phyloP scores from a whole-genome alignment of 2,888 invertebrate species.

The Seira ritae region DNA sequence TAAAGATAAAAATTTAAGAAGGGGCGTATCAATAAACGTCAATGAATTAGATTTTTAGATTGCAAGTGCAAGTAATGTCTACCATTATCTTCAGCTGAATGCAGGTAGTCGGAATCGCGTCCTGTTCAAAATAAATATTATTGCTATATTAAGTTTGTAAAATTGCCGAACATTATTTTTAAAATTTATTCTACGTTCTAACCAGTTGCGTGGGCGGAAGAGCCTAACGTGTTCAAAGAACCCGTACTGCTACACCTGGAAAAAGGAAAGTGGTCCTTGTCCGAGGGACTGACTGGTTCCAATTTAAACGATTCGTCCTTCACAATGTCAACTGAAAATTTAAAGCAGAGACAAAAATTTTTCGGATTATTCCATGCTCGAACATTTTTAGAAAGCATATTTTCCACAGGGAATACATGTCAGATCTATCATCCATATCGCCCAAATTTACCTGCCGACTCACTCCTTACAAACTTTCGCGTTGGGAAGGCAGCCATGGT shows the following conservation, averaged over 20 bases:
- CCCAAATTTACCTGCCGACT: conserved; percentile 66
- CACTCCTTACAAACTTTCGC: conserved; percentile 57
- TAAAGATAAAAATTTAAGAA: too few species aligned
- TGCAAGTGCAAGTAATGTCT: too few species aligned
- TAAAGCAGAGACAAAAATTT: too few species aligned
- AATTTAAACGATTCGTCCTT: conserved; percentile 75
- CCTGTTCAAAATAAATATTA: conserved; percentile 23
- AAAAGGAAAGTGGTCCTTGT: conserved; percentile 79
- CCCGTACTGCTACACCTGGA: conserved; percentile 86
- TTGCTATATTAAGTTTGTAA: too few species aligned
- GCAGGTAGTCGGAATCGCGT: conserved; percentile 60
- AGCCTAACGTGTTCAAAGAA: conserved; percentile 86
- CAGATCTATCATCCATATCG: too few species aligned
- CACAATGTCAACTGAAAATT: conserved; percentile 1
- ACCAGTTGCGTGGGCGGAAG: conserved; percentile 89
- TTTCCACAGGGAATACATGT: too few species aligned
- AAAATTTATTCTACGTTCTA: too few species aligned
- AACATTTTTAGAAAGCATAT: too few species aligned
- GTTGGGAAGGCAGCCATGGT: conserved; percentile 51
- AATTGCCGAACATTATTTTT: too few species aligned
- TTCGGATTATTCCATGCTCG: too few species aligned
- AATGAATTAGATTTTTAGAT: too few species aligned
- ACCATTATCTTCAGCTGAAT: conserved; percentile 60
- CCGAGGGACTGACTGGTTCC: conserved; percentile 80
- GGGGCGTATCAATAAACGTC: too few species aligned